phyloP scores from a whole-genome alignment of 2,888 invertebrate genomes.

The Eremobia ochroleuca region DNA sequence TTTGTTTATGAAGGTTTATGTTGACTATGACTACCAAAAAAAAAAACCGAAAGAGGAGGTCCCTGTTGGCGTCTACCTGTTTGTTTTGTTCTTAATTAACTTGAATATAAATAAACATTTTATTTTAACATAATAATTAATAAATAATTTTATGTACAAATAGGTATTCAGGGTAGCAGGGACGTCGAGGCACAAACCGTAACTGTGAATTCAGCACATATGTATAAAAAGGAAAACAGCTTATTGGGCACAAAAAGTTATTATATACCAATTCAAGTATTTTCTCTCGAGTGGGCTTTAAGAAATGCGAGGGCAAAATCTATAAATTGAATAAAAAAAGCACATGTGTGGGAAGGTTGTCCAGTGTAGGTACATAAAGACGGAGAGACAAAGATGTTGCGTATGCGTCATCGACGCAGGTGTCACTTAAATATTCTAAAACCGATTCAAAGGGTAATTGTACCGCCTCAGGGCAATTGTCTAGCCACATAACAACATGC shows the following conservation, averaged over 20 bases:
- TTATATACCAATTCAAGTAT: background rate
- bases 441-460: background rate
- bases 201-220: too few relatives aligned
- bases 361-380: background rate
- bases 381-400: background rate
- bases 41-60: background rate
- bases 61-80: background rate
- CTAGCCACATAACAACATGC: background rate
- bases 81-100: background rate
- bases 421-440: background rate
- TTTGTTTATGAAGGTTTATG: background rate
- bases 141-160: background rate
- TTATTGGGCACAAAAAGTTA: background rate
- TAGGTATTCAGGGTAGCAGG: background rate
- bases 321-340: background rate
- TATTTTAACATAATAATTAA: too few relatives aligned
- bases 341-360: background rate
- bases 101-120: too few relatives aligned
- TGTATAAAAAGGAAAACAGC: background rate
- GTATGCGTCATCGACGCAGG: background rate
- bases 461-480: background rate
- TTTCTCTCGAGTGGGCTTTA: background rate
- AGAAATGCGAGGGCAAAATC: background rate
- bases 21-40: background rate
- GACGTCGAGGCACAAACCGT: too few relatives aligned